Conservation (phyloP, 2,797 vertebrate species). For the Semotilus atromaculatus region DNA sequence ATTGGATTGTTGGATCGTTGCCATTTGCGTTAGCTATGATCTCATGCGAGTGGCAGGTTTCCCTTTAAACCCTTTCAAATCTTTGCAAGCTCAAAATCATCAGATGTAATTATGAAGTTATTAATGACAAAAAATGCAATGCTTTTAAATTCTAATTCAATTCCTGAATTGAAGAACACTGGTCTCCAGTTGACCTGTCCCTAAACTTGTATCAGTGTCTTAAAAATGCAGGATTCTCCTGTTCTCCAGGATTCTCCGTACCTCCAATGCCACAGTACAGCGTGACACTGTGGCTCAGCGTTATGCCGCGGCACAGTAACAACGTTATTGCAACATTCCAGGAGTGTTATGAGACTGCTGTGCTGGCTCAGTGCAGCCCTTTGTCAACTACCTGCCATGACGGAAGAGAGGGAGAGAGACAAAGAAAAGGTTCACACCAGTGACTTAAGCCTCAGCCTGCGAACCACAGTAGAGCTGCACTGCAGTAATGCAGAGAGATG, state of each 20-base stretch:
- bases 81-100: not conserved
- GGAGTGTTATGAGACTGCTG: constrained; percentile 60
- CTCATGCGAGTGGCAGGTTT: too few species aligned
- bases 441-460: constrained; percentile 46
- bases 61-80: too few species aligned
- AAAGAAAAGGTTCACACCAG: constrained; percentile 45
- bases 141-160: not conserved
- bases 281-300: constrained; percentile 18
- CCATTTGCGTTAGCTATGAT: not conserved
- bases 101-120: not conserved
- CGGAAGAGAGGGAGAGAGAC: constrained; percentile 24
- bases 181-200: not conserved
- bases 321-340: constrained; percentile 72
- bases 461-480: constrained; percentile 57
- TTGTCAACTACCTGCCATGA: constrained; percentile 40
- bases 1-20: not conserved
- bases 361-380: constrained; percentile 63
- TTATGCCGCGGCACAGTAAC: constrained; percentile 50
- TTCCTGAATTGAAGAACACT: not conserved
- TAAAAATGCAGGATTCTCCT: not conserved
- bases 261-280: constrained; percentile 22
- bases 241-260: constrained; percentile 1
- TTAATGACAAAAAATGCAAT: not conserved
- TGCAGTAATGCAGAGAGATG: constrained; percentile 57
- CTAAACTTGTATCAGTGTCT: not conserved